Conservation (phyloP, 2,113 vertebrate species). For the Rutilus rutilus region DNA sequence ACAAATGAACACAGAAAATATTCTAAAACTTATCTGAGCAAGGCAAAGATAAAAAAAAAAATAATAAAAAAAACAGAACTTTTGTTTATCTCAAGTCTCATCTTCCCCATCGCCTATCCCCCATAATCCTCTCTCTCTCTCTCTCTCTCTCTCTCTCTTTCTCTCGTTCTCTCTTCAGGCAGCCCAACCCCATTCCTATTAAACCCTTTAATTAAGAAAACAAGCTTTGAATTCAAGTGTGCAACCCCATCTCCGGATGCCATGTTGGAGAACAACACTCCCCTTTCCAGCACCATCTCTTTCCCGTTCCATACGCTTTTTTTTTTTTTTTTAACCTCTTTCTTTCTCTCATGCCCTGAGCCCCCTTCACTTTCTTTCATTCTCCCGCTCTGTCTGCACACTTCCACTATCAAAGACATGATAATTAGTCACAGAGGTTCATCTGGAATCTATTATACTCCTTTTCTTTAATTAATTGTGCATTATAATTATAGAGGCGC, state of each 20-base stretch:
- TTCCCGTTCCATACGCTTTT: slow-evolving; percentile 44
- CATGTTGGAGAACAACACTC: slow-evolving; percentile 63
- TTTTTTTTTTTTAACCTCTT: slow-evolving; percentile 45
- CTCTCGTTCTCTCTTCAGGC: slow-evolving; percentile 55
- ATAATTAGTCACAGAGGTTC: slow-evolving; percentile 81
- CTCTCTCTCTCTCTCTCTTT: neutral
- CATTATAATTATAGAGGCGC: slow-evolving; percentile 68
- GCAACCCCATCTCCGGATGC: slow-evolving; percentile 63
- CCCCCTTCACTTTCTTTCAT: slow-evolving; percentile 39
- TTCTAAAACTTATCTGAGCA: slow-evolving; percentile 43
- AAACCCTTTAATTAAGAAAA: slow-evolving; percentile 72
- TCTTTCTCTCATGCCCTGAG: slow-evolving; percentile 50
- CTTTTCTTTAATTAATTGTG: slow-evolving; percentile 76
- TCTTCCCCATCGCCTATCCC: slow-evolving; percentile 36
- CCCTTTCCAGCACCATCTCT: slow-evolving; percentile 29
- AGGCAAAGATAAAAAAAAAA: slow-evolving; percentile 35
- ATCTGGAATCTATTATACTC: slow-evolving; percentile 74
- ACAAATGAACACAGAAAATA: slow-evolving; percentile 26
- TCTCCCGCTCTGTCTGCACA: slow-evolving; percentile 57
- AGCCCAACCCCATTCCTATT: slow-evolving; percentile 55
- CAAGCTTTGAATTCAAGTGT: slow-evolving; percentile 71
- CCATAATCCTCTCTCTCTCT: slow-evolving; percentile 33
- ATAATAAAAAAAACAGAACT: neutral
- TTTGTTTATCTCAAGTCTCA: slow-evolving; percentile 44
- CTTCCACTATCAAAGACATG: slow-evolving; percentile 79